These are phyloP conservation scores for Agapetus fuscipes DNA, from an alignment of 2,888 invertebrate genomes.

Conservation along the genomic window DNA sequence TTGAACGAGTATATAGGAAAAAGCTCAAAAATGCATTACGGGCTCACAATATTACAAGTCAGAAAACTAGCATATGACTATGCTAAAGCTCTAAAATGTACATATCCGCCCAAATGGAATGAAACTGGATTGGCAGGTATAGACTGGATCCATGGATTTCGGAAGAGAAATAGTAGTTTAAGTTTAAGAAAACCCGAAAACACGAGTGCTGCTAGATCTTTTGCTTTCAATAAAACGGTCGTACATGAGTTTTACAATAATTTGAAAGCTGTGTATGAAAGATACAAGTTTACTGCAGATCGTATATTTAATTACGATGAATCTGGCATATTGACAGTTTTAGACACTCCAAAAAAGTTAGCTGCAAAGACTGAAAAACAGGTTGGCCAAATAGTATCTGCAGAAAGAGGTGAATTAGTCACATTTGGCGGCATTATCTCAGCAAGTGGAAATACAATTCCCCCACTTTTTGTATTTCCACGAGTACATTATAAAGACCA, in stretches of 20 bases:
- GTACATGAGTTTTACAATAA: conserved; percentile 20
- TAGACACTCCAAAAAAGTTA: conserved; percentile 21
- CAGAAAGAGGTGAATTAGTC: conserved; percentile 24
- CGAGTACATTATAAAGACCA: conserved; percentile 20
- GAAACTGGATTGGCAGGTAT: conserved; percentile 4
- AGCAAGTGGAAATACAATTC: no score
- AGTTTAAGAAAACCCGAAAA: conserved; percentile 7
- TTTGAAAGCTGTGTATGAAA: conserved; percentile 8
- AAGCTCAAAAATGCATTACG: no score
- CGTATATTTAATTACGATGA: no score
- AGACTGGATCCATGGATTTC: conserved; percentile 2
- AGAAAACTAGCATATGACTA: conserved; percentile 6
- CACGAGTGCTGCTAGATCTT: conserved; percentile 9
- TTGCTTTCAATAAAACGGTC: no score
- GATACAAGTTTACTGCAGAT: conserved; percentile 6
- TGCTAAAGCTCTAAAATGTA: conserved; percentile 4
- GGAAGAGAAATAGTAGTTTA: neutral
- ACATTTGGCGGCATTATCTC: conserved; percentile 24
- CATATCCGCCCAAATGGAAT: conserved; percentile 17
- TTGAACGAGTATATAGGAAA: no score
- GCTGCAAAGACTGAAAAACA: conserved; percentile 22
- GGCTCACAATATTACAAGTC: no score
- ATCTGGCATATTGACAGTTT: no score
- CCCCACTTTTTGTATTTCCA: conserved; percentile 25
- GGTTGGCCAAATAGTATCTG: conserved; percentile 23